Conservation (phyloP, 2,888 invertebrate genomes). For the Caenorhabditis doughertyi region DNA sequence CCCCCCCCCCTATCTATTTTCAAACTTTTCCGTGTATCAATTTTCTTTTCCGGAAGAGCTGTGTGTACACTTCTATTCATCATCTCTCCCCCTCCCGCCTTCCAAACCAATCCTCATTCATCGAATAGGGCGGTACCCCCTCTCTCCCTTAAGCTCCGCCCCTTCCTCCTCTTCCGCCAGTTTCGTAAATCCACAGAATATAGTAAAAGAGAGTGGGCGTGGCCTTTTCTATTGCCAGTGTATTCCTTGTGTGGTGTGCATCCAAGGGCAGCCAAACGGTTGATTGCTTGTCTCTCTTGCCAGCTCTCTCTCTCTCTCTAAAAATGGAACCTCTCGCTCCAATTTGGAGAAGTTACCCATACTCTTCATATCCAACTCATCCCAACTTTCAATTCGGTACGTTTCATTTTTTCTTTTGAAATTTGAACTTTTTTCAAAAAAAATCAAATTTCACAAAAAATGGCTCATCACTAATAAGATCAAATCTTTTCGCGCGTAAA, state of each 20-base stretch:
- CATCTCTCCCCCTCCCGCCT: neutral
- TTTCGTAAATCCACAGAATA: neutral
- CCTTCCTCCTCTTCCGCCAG: neutral
- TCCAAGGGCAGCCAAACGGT: constrained; percentile 65
- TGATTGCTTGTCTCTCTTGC: constrained; percentile 54
- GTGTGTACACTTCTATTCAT: neutral
- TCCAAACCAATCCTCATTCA: constrained; percentile 18
- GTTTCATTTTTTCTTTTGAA: constrained; percentile 12
- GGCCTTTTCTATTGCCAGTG: constrained; percentile 3
- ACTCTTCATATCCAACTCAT: constrained; percentile 49
- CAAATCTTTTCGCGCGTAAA: neutral
- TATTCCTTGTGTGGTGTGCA: constrained; percentile 39
- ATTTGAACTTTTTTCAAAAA: neutral
- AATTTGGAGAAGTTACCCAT: constrained; percentile 60
- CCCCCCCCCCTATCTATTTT: too few relatives aligned
- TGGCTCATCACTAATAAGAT: neutral
- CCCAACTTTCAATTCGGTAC: constrained; percentile 49
- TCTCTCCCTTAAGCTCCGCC: neutral
- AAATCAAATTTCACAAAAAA: neutral
- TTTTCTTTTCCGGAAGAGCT: neutral
- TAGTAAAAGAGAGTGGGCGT: constrained; percentile 35
- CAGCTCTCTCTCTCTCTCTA: neutral
- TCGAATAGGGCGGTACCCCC: constrained; percentile 2
- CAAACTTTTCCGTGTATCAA: neutral
- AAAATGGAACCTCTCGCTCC: constrained; percentile 56